Conservation (phyloP, 2,113 vertebrate genomes). For the Anser brachyrhynchus region DNA sequence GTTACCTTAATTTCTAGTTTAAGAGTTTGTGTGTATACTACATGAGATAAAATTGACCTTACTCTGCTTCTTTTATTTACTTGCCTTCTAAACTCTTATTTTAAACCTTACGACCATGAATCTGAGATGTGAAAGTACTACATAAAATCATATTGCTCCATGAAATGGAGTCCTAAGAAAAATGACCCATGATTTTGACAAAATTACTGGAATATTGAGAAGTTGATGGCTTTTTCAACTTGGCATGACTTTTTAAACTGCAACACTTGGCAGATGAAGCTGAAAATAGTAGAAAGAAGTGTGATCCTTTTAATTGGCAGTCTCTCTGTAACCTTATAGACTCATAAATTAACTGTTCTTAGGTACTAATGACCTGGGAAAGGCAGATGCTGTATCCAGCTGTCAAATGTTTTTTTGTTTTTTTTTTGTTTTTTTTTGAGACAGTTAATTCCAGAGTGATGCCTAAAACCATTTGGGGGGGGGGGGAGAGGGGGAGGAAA, state of each 20-base stretch:
- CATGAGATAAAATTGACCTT: neutral
- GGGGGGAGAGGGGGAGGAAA: too few relatives aligned
- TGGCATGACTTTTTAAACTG: neutral
- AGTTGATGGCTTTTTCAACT: neutral
- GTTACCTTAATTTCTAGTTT: neutral
- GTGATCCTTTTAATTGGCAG: neutral
- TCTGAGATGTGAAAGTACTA: neutral
- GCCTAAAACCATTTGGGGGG: neutral
- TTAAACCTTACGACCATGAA: neutral
- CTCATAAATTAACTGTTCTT: conserved; percentile 54
- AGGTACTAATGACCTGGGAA: conserved; percentile 58
- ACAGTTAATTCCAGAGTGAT: conserved; percentile 28
- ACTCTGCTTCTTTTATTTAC: neutral
- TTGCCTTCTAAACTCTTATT: neutral
- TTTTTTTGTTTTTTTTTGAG: neutral
- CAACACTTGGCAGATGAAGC: neutral
- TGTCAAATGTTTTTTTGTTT: conserved; percentile 29
- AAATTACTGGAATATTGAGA: neutral
- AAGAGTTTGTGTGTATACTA: neutral
- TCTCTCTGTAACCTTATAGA: neutral
- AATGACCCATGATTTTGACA: neutral
- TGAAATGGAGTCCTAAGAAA: neutral
- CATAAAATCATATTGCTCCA: neutral
- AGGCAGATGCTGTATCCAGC: conserved; percentile 67
- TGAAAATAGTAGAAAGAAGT: neutral